Evolutionary conservation across 2,888 invertebrate species (phyloP), one percentile per base, ranked within the genome.

Genomic region (Bedellia somnulentella): DNA sequence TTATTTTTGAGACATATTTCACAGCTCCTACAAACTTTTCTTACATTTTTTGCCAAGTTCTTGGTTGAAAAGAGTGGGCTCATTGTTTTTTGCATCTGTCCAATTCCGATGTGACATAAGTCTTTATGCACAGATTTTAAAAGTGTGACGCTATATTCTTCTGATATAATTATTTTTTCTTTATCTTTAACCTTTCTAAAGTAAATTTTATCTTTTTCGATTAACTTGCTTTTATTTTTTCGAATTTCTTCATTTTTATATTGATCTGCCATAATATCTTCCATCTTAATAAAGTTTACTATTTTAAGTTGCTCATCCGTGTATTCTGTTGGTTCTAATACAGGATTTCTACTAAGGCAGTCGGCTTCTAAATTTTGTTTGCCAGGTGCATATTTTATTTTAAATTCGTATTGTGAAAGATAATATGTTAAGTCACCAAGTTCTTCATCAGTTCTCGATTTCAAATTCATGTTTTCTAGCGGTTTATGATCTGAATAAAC

Each of bases 401-500:
- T 14, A 22, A 29, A 23, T 10, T 29, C 23, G 23, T 29, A 29
- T 10, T 29, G 29, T n/a, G 29, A 29, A 15, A 29, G 8, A 11
- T 29, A 29, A 23, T 29, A 29, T 29, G 29, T 29, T n/a, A 29
- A 15, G 15, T 29, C 29, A 14, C 29, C 29, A n/a, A 29, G 15
- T 29, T 29, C 29, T 4, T 29, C 29, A 23, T 23, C 29, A 10
- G 29, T 29, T 18, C 29, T 29, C 3, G 23, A 22, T 11, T 31
- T 32, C 4, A 30, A 18, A 21, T 35, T 35, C 16, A 35, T 15
- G 4, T 27, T 35, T 30, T 35, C 35, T 10, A 35, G 10, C 5
- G 35, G 32, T 31, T 43, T 42, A 30, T 43, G 40, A 28, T 43
- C 43, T 12, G 39, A 35, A 24, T 27, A 40, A 5, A 43, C 38